phyloP scores from a whole-genome alignment of 2,888 invertebrate species.

The Acanthosepion pharaonis region DNA sequence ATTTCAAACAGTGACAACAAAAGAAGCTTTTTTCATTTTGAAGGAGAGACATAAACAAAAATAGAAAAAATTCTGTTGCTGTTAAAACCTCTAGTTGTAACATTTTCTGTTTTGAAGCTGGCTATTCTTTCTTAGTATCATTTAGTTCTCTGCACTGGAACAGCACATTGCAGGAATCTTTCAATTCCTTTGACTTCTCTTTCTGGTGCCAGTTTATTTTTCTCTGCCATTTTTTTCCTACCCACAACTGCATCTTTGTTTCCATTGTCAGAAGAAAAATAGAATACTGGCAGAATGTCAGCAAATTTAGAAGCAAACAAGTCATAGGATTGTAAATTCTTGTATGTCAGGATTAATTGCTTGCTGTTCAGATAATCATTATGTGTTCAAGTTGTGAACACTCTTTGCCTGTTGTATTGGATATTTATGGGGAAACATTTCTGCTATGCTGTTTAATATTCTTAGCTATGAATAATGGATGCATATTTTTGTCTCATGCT shows the following conservation, averaged over 20 bases:
- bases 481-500: neutral
- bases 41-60: too few species aligned
- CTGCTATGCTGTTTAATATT: neutral
- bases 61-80: neutral
- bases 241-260: neutral
- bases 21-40: too few species aligned
- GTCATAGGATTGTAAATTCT: neutral
- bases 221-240: neutral
- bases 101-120: neutral
- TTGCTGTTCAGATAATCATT: neutral
- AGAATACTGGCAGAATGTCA: neutral
- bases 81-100: neutral
- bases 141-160: neutral
- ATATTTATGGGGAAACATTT: neutral
- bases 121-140: neutral
- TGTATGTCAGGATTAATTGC: neutral
- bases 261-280: neutral
- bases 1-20: too few species aligned
- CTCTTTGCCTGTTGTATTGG: neutral
- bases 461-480: constrained; percentile 37
- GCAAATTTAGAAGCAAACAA: neutral
- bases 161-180: neutral
- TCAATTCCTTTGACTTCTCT: neutral
- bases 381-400: neutral
- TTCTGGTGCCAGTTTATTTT: neutral